These are phyloP conservation scores for Plutomurus gul DNA, from an alignment of 1,140 invertebrate species.

Conservation along the genomic window DNA sequence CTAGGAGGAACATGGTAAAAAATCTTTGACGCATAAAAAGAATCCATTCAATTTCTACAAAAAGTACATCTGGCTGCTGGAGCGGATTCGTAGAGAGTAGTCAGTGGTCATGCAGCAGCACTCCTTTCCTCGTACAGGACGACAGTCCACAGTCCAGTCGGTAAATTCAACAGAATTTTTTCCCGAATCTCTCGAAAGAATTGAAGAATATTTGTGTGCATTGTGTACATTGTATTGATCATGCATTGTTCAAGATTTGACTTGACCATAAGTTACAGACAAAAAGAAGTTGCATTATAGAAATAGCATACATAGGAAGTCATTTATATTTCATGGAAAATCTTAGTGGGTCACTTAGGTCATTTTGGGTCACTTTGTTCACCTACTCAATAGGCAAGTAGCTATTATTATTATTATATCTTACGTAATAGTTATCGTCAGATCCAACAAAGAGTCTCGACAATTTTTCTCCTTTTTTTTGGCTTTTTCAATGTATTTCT, in stretches of 20 bases:
- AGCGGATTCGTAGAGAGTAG: too few species aligned
- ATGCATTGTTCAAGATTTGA: background rate
- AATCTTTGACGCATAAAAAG: background rate
- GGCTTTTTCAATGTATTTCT: too few species aligned
- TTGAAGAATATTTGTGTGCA: background rate
- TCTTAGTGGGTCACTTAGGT: slow-evolving; percentile 34
- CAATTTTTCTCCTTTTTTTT: background rate
- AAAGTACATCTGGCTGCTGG: too few species aligned
- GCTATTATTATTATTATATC: background rate
- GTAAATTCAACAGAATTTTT: too few species aligned
- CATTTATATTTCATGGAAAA: slow-evolving; percentile 50
- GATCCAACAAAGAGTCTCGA: background rate
- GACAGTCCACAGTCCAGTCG: too few species aligned
- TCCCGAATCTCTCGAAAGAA: too few species aligned
- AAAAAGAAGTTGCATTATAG: background rate
- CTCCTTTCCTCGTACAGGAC: too few species aligned
- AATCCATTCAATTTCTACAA: too few species aligned
- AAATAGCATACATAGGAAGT: slow-evolving; percentile 36
- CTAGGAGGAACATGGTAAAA: background rate
- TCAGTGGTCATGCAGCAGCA: too few species aligned
- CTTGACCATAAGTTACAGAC: background rate
- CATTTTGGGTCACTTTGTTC: slow-evolving; percentile 42
- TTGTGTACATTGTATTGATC: background rate
- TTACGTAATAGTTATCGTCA: background rate
- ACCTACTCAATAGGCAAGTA: background rate